Base-by-base conservation (phyloP, 92 coral and sea anemone genomes). In the Parazoanthus atlanticus region DNA sequence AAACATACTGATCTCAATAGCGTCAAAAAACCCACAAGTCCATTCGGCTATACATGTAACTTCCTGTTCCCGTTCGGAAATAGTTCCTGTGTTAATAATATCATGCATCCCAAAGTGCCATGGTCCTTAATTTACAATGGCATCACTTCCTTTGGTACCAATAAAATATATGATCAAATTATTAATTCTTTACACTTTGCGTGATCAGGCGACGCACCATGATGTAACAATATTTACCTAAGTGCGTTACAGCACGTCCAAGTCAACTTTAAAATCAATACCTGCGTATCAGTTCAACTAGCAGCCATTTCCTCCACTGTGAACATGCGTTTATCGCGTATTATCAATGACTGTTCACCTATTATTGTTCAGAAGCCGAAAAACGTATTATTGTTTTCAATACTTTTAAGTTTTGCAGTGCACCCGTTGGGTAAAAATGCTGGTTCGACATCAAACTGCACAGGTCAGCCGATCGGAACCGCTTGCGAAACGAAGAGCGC, bases 381-480 rank as follows among this genome's bases (percentile, higher is more conserved):
- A 21, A 31, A 43, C 17, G 17, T 13, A 5, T 70, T 69, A n/a
- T 15, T 29, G 61, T 67, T 84, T 41, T 70, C 6, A 41, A 43
- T 43, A 49, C 65, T 84, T 71, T 29, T 67, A 29, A 15, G 74
- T 26, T 29, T 69, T 43, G 65, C 19, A n/a, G 23, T 31, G 54
- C 16, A 13, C 41, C 43, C 19, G 11, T 10, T 30, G 56, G 66
- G 54, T 34, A 43, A 47, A 41, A 41, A 49, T 25, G 38, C 72
- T 38, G 76, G 72, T 0, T 33, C 36, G n/a, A 66, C 43, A 69
- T 26, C 77, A 31, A 70, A 84, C 65, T 84, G 87, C 67, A 84
- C 87, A 15, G 65, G 66, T 40, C 87, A 29, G 78, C 78, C 61
- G 43, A 67, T 41, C 29, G 87, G 87, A 17, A 29, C 65, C 10